Percentiles rank a stretch among this genome's conserved stretches.
Evolutionary conservation across 2,888 invertebrate species (phyloP).

Genomic region (Coelinius sp.): DNA sequence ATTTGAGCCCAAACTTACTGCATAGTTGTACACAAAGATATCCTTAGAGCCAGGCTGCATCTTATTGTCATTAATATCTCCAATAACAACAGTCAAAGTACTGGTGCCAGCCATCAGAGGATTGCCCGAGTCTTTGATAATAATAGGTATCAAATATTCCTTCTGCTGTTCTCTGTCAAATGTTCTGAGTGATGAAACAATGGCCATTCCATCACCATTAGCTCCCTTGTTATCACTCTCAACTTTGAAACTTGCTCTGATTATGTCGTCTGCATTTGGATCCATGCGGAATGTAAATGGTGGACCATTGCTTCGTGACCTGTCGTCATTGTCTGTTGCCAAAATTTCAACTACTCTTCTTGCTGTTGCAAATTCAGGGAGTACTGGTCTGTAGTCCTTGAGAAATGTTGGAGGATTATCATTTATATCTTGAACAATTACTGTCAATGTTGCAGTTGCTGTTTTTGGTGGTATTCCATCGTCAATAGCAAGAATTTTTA

Average conservation of each 20-base stretch:
- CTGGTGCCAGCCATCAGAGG: slow-evolving; percentile 98
- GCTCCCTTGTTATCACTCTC: slow-evolving; percentile 98
- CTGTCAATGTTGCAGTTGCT: slow-evolving; percentile 93
- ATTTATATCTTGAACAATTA: slow-evolving; percentile 95
- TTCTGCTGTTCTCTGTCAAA: slow-evolving; percentile 97
- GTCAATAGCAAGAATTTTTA: slow-evolving; percentile 95
- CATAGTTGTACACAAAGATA: slow-evolving; percentile 97
- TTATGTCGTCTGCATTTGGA: slow-evolving; percentile 93
- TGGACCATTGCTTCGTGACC: slow-evolving; percentile 95
- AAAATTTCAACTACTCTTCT: slow-evolving; percentile 93
- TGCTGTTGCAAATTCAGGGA: slow-evolving; percentile 93
- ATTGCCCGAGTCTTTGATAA: slow-evolving; percentile 96
- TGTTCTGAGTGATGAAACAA: slow-evolving; percentile 91
- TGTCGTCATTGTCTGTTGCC: slow-evolving; percentile 94
- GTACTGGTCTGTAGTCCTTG: slow-evolving; percentile 91
- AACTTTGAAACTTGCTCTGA: slow-evolving; percentile 94
- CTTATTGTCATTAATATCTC: slow-evolving; percentile 98
- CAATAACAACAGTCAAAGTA: slow-evolving; percentile 95
- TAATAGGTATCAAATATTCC: slow-evolving; percentile 96
- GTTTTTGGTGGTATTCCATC: slow-evolving; percentile 94
- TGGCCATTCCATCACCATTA: slow-evolving; percentile 97
- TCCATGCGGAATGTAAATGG: slow-evolving; percentile 96
- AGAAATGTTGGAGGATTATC: slow-evolving; percentile 95
- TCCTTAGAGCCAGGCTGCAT: slow-evolving; percentile 98
- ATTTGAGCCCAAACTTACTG: slow-evolving; percentile 67